Percentiles rank a stretch among this genome's conserved stretches.
Evolutionary conservation across 2,888 invertebrate species (phyloP).

Genomic region (Graphium colonna): DNA sequence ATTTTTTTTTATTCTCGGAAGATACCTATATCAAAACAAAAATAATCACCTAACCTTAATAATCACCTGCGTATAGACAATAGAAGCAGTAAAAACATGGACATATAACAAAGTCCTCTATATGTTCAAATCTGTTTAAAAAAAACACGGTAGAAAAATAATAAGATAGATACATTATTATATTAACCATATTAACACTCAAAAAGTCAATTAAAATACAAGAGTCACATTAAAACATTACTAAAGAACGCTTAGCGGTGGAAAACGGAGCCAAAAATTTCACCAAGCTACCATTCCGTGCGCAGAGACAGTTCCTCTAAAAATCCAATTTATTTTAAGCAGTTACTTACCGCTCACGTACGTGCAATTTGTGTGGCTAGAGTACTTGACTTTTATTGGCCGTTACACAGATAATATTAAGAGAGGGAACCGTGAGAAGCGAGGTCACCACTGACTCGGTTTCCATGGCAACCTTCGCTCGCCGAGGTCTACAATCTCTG

Average conservation of each 20-base stretch:
- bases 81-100: no score
- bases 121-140: no score
- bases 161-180: no score
- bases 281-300: constrained; percentile 25
- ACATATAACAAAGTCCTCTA: no score
- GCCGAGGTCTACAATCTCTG: background rate
- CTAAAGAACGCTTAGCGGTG: background rate
- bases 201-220: background rate
- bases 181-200: no score
- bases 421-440: constrained; percentile 42
- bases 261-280: background rate
- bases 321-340: constrained; percentile 43
- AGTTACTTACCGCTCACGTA: constrained; percentile 38
- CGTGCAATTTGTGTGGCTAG: constrained; percentile 48
- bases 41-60: no score
- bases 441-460: constrained; percentile 37
- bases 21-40: no score
- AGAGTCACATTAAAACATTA: background rate
- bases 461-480: constrained; percentile 31
- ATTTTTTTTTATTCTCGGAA: no score
- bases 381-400: constrained; percentile 61
- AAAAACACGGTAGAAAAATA: no score
- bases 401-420: constrained; percentile 56
- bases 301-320: constrained; percentile 36
- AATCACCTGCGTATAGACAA: no score